phyloP scores from a whole-genome alignment of 2,797 vertebrate genomes.

The Onychomys arenicola region DNA sequence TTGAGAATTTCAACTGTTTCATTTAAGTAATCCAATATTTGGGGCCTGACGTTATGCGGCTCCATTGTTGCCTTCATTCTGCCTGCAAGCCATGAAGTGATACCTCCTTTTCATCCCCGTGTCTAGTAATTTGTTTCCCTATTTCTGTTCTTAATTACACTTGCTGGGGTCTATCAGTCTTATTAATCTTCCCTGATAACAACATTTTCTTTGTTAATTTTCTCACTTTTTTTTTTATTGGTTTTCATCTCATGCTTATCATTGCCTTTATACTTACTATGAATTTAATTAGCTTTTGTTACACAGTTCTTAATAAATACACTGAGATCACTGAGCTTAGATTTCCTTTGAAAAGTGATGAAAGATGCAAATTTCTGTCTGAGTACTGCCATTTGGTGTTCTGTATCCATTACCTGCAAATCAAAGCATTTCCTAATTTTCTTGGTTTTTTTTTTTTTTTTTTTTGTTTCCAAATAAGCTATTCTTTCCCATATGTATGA shows the following conservation, averaged over 20 bases:
- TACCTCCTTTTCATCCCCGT: background rate
- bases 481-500: background rate
- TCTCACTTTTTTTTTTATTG: background rate
- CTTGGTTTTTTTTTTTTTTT: too few species aligned
- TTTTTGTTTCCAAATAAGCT: background rate
- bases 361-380: background rate
- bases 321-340: background rate
- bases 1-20: background rate
- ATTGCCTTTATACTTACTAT: background rate
- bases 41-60: background rate
- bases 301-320: background rate
- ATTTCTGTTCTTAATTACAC: background rate
- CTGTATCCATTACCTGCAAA: background rate
- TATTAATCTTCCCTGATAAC: background rate
- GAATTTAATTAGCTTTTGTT: background rate
- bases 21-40: background rate
- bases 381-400: background rate
- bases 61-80: background rate
- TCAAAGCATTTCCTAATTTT: background rate
- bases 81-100: background rate
- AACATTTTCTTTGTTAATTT: background rate
- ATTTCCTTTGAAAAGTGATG: conserved; percentile 1
- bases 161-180: background rate
- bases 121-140: background rate
- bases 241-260: background rate